These are phyloP conservation scores for Hypanus sabinus DNA, from an alignment of 2,113 vertebrate species.

Conservation along the genomic window DNA sequence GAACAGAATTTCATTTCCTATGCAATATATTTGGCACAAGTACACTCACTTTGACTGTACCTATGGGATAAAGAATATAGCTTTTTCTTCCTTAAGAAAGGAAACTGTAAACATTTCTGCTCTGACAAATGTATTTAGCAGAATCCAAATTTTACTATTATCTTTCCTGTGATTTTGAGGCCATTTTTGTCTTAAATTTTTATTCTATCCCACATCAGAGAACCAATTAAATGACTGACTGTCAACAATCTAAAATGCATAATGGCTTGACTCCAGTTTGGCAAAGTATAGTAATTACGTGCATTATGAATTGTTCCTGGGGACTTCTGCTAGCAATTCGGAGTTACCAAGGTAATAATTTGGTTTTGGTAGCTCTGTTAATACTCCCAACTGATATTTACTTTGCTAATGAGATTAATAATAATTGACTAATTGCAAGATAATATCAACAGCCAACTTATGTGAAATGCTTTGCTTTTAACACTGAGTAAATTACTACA, in stretches of 20 bases:
- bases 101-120: background rate
- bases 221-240: background rate
- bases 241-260: background rate
- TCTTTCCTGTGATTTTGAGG: background rate
- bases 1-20: conserved; percentile 36
- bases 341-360: no score
- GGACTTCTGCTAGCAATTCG: background rate
- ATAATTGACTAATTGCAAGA: background rate
- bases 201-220: background rate
- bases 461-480: background rate
- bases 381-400: background rate
- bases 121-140: background rate
- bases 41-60: conserved; percentile 15
- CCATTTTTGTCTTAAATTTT: background rate
- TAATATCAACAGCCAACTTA: background rate
- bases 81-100: conserved; percentile 20
- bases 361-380: background rate
- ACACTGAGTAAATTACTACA: background rate
- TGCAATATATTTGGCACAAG: conserved; percentile 17
- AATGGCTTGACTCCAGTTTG: background rate
- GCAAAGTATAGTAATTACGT: background rate
- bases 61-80: conserved; percentile 1
- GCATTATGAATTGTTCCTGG: background rate
- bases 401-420: background rate
- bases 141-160: background rate